Evolutionary conservation across 2,797 vertebrate species (phyloP), one percentile per base, ranked within the genome.

Genomic region (Leucoraja ocellata): DNA sequence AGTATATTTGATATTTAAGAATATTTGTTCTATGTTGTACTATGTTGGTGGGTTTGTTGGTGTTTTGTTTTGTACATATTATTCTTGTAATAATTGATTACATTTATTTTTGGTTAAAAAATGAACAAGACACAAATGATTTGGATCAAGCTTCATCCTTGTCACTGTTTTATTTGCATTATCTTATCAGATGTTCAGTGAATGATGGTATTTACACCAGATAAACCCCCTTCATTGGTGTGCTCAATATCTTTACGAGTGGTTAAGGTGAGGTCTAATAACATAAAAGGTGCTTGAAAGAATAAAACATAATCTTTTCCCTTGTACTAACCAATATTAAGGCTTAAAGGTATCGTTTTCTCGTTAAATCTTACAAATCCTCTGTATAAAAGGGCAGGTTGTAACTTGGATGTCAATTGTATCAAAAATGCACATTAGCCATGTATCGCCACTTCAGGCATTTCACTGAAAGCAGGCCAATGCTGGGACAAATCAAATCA

Each of bases 171-270:
- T 23, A n/a, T 88, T 65, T 32, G 61, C 8, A 16, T 68, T 88
- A 68, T 68, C 61, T 88, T 68, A 88, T 88, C 84, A 68, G 84
- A 88, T 88, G 65, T 88, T 88, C n/a, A 63, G 61, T 88, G 63
- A 86, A 88, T 32, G 61, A 88, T 16, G 10, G n/a, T 68, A 68
- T 88, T 68, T 88, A 36, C 63, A 68, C 36, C 16, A 9, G 84
- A 21, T 68, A 68, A 88, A 88, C 61, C 84, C n/a, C 21, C 68
- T 88, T 36, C n/a, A 88, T 32, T 65, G 84, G 58, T 88, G 54
- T 68, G n/a, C 8, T 88, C n/a, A 88, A 68, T 88, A n/a, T n/a
- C n/a, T 65, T 84, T 88, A 65, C 21, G 63, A 88, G 63, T 88
- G 68, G n/a, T 65, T 88, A 9, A 68, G 84, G n/a, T 88, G 63